These are phyloP conservation scores for Glomeris maerens DNA, from an alignment of 1,140 invertebrate species.

Conservation along the genomic window DNA sequence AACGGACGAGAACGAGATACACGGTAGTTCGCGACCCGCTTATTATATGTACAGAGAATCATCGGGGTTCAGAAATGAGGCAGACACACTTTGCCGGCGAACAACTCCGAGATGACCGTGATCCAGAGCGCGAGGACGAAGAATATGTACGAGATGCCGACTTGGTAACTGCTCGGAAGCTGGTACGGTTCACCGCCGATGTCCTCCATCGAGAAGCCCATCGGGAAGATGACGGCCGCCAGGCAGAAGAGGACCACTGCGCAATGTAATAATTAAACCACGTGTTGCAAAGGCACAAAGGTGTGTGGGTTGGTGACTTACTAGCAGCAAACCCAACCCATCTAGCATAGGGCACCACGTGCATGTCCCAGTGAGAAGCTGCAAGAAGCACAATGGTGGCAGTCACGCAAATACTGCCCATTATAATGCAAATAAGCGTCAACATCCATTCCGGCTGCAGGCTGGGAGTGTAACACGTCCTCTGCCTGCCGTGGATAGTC, in stretches of 20 bases:
- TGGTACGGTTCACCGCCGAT: conserved; percentile 92
- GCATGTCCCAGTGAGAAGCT: conserved; percentile 76
- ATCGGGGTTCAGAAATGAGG: conserved; percentile 79
- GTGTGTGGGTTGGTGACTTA: conserved; percentile 45
- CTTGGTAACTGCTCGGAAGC: conserved; percentile 76
- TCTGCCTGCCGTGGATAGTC: conserved; percentile 72
- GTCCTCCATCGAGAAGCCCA: conserved; percentile 88
- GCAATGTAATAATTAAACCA: conserved; percentile 32
- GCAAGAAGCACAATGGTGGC: conserved; percentile 74
- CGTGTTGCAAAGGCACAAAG: neutral
- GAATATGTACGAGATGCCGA: conserved; percentile 87
- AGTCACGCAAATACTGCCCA: conserved; percentile 83
- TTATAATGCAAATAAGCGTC: conserved; percentile 75
- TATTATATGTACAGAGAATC: no score
- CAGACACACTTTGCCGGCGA: conserved; percentile 93
- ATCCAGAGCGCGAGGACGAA: conserved; percentile 91
- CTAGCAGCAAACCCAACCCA: conserved; percentile 92
- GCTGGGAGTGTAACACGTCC: conserved; percentile 72
- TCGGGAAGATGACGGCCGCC: conserved; percentile 87
- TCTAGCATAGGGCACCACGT: conserved; percentile 77
- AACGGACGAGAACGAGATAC: no score
- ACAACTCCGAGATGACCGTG: conserved; percentile 86
- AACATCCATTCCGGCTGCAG: conserved; percentile 78
- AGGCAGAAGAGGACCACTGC: conserved; percentile 88
- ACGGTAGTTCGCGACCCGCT: no score